Evolutionary conservation across 2,797 vertebrate genomes (phyloP), one percentile per base, ranked within the genome.

Genomic region (Pangasius sanitwongsei): DNA sequence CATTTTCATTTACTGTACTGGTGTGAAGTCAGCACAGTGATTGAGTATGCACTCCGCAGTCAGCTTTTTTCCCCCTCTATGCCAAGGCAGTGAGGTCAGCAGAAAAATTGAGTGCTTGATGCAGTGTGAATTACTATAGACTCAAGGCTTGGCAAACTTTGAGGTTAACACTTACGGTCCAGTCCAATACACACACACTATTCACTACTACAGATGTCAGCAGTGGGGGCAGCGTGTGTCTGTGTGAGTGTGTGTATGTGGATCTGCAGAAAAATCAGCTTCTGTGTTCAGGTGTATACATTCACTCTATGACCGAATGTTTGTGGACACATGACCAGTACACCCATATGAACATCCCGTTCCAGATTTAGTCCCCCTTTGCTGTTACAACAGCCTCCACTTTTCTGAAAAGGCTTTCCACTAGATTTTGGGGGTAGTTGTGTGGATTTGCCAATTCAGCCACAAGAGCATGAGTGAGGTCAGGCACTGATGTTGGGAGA

Each of bases 111-210:
- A 28, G 50, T 83, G 50, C 55, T 81, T 86, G 37, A 84, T 89
- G 67, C 44, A 74, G 55, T 87, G 78, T 67, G 37, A 80, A 83
- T 84, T 50, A 31, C 37, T 72, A 15, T 72, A 63, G 61, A 87
- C 80, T 61, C 44, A 28, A 18, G 18, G 74, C 44, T 88, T 70
- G 69, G 70, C 81, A 75, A 77, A 72, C 20, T 6, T 18, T 88
- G 44, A 75, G 80, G 85, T 85, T 87, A 88, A 88, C 86, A 88
- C 65, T 2, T 37, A 50, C 0, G 9, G 20, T 53, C 57, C 84
- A 88, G 16, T 55, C 44, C 25, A 83, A 55, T 48, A 86, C 67
- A 89, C 63, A 86, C 83, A 20, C 20, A 89, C 48, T 48, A 44
- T 57, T 86, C 70, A 72, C 25, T 59, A 18, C 16, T 69, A 44